Percentiles rank a stretch among this genome's conserved stretches.
Evolutionary conservation across 2,113 vertebrate species (phyloP).

Genomic region (Poicephalus gulielmi): DNA sequence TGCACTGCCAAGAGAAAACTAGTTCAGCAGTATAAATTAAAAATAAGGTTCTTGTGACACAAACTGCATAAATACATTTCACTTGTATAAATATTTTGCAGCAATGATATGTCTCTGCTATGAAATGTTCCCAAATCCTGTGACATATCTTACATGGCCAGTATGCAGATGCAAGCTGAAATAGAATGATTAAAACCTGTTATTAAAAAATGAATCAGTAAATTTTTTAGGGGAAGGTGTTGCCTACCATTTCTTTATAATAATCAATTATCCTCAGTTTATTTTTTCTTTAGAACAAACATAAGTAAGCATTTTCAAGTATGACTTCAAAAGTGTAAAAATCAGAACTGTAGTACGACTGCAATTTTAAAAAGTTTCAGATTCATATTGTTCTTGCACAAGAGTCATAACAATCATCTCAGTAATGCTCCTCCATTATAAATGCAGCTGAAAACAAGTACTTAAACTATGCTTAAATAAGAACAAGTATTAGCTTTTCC

Average conservation of each 20-base stretch:
- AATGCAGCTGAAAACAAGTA: not conserved
- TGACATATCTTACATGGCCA: not conserved
- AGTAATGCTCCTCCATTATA: not conserved
- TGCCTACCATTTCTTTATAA: not conserved
- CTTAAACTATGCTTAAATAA: not conserved
- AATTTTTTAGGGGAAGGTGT: not conserved
- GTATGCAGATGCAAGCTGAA: not conserved
- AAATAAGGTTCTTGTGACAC: constrained; percentile 56
- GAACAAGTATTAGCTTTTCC: not conserved
- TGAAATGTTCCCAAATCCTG: not conserved
- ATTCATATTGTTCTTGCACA: not conserved
- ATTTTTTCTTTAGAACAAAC: not conserved
- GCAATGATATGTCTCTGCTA: not conserved
- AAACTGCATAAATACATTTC: constrained; percentile 47
- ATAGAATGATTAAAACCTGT: not conserved
- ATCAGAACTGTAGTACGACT: not conserved
- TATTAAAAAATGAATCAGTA: not conserved
- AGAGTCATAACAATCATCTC: not conserved
- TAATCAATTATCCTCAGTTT: not conserved
- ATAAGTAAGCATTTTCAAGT: not conserved
- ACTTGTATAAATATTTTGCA: constrained; percentile 46
- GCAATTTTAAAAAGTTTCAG: not conserved
- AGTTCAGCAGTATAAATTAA: constrained; percentile 60
- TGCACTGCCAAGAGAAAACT: constrained; percentile 61
- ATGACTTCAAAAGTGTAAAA: not conserved